phyloP scores from a whole-genome alignment of 2,113 vertebrate genomes.

The Erythrocebus patas region DNA sequence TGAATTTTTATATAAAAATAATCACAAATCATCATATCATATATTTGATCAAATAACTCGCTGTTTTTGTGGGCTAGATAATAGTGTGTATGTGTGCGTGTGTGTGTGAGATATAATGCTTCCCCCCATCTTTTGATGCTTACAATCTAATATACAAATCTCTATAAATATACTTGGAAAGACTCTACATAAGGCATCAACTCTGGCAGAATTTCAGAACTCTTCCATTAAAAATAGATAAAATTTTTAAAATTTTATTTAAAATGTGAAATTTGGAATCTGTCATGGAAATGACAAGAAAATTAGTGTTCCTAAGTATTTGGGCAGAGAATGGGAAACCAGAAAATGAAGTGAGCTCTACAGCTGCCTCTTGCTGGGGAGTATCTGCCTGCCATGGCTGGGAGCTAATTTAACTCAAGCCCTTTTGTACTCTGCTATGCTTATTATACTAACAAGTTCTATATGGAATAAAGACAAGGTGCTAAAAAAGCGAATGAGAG shows the following conservation, averaged over 20 bases:
- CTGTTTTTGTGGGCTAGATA: neutral
- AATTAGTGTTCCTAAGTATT: neutral
- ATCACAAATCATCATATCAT: neutral
- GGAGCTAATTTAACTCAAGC: neutral
- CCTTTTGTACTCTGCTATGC: neutral
- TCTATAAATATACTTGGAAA: neutral
- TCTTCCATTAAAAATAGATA: neutral
- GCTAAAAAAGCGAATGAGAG: neutral
- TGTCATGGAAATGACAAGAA: neutral
- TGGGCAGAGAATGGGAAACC: neutral
- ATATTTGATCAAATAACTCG: neutral
- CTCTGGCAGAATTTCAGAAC: neutral
- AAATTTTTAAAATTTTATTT: neutral
- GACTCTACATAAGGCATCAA: neutral
- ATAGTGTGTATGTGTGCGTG: neutral
- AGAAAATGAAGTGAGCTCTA: neutral
- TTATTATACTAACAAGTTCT: neutral
- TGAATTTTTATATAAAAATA: neutral
- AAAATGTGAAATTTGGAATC: neutral
- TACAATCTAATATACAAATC: neutral
- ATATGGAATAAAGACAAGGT: neutral
- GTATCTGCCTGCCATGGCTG: too few species aligned
- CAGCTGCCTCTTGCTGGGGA: rapidly evolving
- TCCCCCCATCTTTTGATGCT: neutral
- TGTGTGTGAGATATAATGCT: too few species aligned